Conservation (phyloP, 2,113 vertebrate genomes). For the Neolamprologus toae region DNA sequence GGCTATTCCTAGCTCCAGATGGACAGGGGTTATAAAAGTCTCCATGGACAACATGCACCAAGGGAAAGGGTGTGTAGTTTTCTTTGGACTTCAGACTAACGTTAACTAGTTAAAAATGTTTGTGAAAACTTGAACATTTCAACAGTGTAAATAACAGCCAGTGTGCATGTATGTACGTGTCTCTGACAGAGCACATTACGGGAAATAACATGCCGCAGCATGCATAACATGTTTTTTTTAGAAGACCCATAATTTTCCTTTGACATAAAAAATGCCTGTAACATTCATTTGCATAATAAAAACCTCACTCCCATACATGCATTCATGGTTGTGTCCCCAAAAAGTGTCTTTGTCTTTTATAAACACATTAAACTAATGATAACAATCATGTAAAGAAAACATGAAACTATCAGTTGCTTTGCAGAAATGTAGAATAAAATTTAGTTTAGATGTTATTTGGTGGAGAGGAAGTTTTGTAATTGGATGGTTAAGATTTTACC, state of each 20-base stretch:
- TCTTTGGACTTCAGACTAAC: not conserved
- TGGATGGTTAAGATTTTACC: not conserved
- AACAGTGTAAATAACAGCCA: not conserved
- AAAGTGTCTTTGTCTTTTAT: not conserved
- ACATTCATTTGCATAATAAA: not conserved
- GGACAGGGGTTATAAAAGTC: not conserved
- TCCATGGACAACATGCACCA: not conserved
- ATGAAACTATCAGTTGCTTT: not conserved
- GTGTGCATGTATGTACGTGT: not conserved
- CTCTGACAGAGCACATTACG: not conserved
- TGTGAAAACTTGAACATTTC: not conserved
- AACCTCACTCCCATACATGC: not conserved
- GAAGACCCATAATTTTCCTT: not conserved
- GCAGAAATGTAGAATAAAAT: not conserved
- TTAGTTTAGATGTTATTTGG: not conserved
- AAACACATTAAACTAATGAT: not conserved
- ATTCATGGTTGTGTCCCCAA: not conserved
- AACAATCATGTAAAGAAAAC: not conserved
- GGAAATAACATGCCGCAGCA: not conserved
- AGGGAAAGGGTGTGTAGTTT: not conserved
- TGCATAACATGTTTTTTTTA: not conserved
- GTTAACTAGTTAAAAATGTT: not conserved
- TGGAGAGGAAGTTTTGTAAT: not conserved
- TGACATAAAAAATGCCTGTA: not conserved
- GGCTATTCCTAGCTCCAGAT: not conserved